Evolutionary conservation across 2,113 vertebrate species (phyloP).

Genomic region (Callorhinus ursinus): DNA sequence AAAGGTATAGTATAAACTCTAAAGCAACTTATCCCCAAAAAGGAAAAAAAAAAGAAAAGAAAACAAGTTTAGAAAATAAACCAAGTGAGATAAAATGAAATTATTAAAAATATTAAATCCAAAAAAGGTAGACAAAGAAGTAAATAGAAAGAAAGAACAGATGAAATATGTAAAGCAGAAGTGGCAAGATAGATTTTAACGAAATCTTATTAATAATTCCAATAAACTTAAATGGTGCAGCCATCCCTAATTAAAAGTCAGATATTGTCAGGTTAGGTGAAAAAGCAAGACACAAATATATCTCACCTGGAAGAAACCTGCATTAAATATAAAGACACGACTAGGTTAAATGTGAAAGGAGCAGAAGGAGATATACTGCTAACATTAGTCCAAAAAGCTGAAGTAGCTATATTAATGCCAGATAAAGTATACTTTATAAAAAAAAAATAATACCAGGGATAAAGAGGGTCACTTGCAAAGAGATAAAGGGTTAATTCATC

Average conservation of each 20-base stretch:
- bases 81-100: neutral
- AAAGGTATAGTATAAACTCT: neutral
- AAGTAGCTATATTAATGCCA: neutral
- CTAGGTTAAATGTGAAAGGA: neutral
- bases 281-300: neutral
- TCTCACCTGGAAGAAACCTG: neutral
- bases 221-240: neutral
- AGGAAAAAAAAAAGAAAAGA: neutral
- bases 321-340: neutral
- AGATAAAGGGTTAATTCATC: neutral
- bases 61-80: neutral
- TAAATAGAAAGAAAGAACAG: neutral
- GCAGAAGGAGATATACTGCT: neutral
- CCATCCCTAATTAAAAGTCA: neutral
- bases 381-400: neutral
- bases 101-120: neutral
- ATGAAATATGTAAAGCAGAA: neutral
- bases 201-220: neutral
- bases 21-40: neutral
- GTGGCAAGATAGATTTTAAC: neutral
- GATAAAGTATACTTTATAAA: neutral
- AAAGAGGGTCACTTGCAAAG: neutral
- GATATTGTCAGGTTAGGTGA: neutral
- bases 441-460: neutral
- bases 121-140: neutral